Evolutionary conservation across 2,888 invertebrate species (phyloP), one percentile per base, ranked within the genome.

Genomic region (Agriopis aurantiaria): DNA sequence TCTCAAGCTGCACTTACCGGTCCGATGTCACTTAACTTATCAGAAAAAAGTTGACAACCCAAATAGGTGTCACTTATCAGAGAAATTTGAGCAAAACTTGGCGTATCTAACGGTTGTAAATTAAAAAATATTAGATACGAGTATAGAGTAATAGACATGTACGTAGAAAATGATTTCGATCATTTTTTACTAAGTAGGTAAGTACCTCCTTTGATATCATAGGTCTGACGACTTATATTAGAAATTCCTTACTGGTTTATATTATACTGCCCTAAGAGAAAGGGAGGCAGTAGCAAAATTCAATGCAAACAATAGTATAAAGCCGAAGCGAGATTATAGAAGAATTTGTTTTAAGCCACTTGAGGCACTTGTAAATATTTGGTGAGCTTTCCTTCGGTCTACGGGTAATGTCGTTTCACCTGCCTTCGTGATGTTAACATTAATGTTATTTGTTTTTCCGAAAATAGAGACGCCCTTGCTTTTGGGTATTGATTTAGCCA

Each of bases 281-380:
- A 86, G 85, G 85, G 82, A 86, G 85, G 85, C 83, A 86, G 88
- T 89, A 89, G 90, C 90, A 78, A 89, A 90, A 91, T 91, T 90
- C 86, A 85, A 82, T 84, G 89, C 88, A 92, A 92, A 92, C 89
- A 93, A 86, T 88, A 84, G 87, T 83, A 88, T 86, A 88, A 90
- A 90, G 88, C 87, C 87, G 84, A 85, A 86, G 85, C 86, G 88
- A 90, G 90, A 93, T 91, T 92, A 92, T 90, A 87, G 88, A 86
- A 89, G 92, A 93, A 93, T 94, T 94, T 93, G 93, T 93, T 92
- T 92, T 91, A 91, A 93, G 91, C 88, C 90, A 92, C 92, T 94
- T 87, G 88, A 91, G 88, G 86, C 86, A 81, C 84, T 89, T 88
- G 91, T 91, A 90, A 94, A 94, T 93, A 93, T 93, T 94, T 93